phyloP scores from a whole-genome alignment of 2,113 vertebrate genomes.

The Brachyhypopomus gauderio region DNA sequence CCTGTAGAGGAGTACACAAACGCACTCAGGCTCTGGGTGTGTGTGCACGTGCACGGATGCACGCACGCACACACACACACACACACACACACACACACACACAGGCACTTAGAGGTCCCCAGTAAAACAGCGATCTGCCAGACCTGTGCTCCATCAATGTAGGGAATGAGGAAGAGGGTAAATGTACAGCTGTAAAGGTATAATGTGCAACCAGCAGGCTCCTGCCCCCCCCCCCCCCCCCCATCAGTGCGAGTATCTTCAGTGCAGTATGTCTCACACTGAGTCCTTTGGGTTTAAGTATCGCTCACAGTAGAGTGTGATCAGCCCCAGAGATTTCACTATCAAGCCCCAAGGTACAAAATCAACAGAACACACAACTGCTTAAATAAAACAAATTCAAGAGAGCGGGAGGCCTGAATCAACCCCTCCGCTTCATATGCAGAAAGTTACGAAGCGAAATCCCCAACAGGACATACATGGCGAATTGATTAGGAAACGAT shows the following conservation, averaged over 20 bases:
- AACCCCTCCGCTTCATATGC: too few relatives aligned
- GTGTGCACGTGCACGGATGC: background rate
- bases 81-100: constrained; percentile 32
- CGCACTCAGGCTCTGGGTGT: constrained; percentile 24
- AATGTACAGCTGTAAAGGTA: constrained; percentile 10
- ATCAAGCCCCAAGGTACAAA: constrained; percentile 45
- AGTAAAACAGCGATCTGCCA: constrained; percentile 11
- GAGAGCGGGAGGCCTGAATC: too few relatives aligned
- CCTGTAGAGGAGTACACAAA: constrained; percentile 29
- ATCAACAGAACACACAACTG: background rate
- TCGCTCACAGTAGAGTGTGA: constrained; percentile 68
- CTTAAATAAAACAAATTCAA: too few relatives aligned
- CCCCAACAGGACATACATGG: background rate
- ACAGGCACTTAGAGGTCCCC: constrained; percentile 14
- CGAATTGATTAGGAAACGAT: background rate
- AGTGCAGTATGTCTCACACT: constrained; percentile 63
- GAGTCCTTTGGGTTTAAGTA: constrained; percentile 75
- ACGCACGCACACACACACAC: too few relatives aligned
- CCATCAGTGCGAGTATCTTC: too few relatives aligned
- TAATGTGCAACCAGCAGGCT: constrained; percentile 18
- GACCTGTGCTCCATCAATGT: constrained; percentile 34
- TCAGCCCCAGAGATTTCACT: constrained; percentile 26
- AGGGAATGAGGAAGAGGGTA: constrained; percentile 30
- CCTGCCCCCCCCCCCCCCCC: too few relatives aligned
- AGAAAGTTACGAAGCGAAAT: too few relatives aligned